These are phyloP conservation scores for Laothoe populi DNA, from an alignment of 2,888 invertebrate species.

Conservation along the genomic window DNA sequence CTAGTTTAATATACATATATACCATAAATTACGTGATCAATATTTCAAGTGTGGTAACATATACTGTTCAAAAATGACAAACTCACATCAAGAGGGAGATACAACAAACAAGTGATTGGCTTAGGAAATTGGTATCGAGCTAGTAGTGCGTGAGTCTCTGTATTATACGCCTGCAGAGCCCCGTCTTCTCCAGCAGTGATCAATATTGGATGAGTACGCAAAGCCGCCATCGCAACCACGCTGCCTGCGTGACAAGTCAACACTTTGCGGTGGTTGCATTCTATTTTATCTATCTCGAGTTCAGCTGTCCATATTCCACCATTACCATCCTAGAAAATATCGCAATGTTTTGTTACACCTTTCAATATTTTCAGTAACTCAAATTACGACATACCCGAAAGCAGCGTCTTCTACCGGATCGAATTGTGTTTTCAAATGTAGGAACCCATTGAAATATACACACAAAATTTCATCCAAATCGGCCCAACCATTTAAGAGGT, in stretches of 20 bases:
- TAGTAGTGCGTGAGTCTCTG: constrained; percentile 83
- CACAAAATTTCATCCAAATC: no score
- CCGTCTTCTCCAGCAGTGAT: constrained; percentile 91
- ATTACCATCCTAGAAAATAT: constrained; percentile 88
- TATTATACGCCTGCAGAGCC: constrained; percentile 89
- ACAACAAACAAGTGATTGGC: constrained; percentile 85
- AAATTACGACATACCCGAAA: no score
- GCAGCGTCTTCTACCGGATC: no score
- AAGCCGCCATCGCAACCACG: constrained; percentile 87
- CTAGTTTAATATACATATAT: no score
- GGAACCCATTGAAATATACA: no score
- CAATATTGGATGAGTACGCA: constrained; percentile 89
- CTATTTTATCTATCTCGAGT: constrained; percentile 73
- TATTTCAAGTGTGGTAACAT: no score
- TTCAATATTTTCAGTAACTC: no score
- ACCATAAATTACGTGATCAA: no score
- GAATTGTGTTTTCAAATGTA: neutral
- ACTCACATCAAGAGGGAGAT: constrained; percentile 88
- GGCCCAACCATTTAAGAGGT: no score
- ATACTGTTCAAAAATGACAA: neutral
- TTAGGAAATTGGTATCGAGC: constrained; percentile 83
- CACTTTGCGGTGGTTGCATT: constrained; percentile 72
- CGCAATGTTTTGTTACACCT: no score
- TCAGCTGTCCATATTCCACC: constrained; percentile 88
- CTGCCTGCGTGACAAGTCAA: constrained; percentile 91